A percentile compares a stretch with the other conserved stretches of the same genome.
phyloP scores from a whole-genome alignment of 2,797 vertebrate species.

The Dermochelys coriacea region DNA sequence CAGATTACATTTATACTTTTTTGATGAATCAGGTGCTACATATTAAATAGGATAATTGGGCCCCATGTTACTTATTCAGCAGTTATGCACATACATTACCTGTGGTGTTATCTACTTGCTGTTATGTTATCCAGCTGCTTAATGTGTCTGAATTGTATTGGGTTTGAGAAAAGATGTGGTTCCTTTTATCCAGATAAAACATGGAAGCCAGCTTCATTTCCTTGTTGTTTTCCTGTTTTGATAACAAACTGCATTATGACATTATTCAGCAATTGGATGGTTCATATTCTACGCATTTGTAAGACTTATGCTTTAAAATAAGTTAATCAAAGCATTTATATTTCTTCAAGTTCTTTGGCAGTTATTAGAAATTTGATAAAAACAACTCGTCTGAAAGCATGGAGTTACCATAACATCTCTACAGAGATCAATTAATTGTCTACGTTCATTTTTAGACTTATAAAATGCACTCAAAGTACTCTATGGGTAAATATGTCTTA shows the following conservation, averaged over 20 bases:
- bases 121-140: background rate
- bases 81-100: background rate
- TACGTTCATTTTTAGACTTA: background rate
- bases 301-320: background rate
- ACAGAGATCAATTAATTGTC: accelerated
- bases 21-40: background rate
- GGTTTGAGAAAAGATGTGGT: background rate
- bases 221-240: background rate
- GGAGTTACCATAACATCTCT: background rate
- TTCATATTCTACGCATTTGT: background rate
- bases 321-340: background rate
- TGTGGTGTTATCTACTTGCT: accelerated
- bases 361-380: background rate
- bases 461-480: background rate
- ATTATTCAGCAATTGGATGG: background rate
- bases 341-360: background rate
- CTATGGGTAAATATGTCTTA: accelerated
- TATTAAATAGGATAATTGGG: accelerated
- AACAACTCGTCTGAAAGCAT: background rate
- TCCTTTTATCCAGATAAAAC: background rate
- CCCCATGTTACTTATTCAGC: background rate
- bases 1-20: background rate
- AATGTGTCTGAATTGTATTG: accelerated
- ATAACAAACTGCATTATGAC: background rate
- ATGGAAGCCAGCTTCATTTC: background rate